Conservation (phyloP, 1,140 invertebrate genomes). For the Chymomyza costata region DNA sequence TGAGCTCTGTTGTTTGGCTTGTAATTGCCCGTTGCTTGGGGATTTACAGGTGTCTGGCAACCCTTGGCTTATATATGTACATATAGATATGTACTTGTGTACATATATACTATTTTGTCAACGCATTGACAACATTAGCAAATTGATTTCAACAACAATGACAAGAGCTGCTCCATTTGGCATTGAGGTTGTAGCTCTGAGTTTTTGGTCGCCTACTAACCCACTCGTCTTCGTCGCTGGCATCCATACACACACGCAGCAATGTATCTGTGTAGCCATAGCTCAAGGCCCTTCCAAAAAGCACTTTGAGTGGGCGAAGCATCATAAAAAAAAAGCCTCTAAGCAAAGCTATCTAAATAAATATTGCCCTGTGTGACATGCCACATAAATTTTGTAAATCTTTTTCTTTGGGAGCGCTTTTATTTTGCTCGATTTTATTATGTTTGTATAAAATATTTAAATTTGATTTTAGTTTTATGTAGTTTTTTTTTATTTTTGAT, state of each 20-base stretch:
- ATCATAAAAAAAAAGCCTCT: conserved; percentile 9
- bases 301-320: too few species aligned
- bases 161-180: too few species aligned
- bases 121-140: conserved; percentile 59
- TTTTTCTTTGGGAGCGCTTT: conserved; percentile 32
- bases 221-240: conserved; percentile 8
- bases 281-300: conserved; percentile 40
- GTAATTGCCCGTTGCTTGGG: conserved; percentile 7
- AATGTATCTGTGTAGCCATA: conserved; percentile 18
- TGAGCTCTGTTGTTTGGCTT: conserved; percentile 34
- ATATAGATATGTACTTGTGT: too few species aligned
- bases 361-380: conserved; percentile 32
- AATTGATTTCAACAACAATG: conserved; percentile 66
- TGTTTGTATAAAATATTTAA: conserved; percentile 27
- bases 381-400: conserved; percentile 66
- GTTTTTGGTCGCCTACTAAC: too few species aligned
- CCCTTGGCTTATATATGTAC: too few species aligned
- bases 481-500: conserved; percentile 33
- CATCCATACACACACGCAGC: conserved; percentile 20
- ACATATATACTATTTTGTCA: too few species aligned
- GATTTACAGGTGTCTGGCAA: too few species aligned
- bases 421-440: conserved; percentile 26
- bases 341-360: conserved; percentile 45
- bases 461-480: conserved; percentile 46
- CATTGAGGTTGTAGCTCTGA: conserved; percentile 20